These are phyloP conservation scores for Oryzias sinensis DNA, from an alignment of 2,797 vertebrate genomes.

Conservation along the genomic window DNA sequence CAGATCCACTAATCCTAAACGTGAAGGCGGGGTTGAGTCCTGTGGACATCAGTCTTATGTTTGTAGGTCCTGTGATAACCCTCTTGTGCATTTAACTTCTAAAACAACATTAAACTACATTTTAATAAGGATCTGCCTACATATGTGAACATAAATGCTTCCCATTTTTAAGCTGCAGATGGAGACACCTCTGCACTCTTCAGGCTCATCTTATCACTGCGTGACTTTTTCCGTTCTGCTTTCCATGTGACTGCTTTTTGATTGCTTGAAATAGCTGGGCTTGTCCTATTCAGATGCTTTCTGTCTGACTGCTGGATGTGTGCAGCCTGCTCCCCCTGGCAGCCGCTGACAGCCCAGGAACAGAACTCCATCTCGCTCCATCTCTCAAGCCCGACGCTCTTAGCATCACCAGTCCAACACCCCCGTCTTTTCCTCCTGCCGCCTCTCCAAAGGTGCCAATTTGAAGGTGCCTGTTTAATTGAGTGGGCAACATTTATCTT, in stretches of 20 bases:
- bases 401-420: conserved; percentile 37
- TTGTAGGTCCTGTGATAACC: too few relatives aligned
- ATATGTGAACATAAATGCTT: too few relatives aligned
- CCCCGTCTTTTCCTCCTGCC: conserved; percentile 15
- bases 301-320: conserved; percentile 39
- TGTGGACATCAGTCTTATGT: too few relatives aligned
- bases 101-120: too few relatives aligned
- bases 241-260: conserved; percentile 32
- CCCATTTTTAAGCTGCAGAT: conserved; percentile 1
- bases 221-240: conserved; percentile 1
- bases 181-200: conserved; percentile 39
- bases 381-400: conserved; percentile 45
- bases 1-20: too few relatives aligned
- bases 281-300: conserved; percentile 33
- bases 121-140: too few relatives aligned
- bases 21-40: too few relatives aligned
- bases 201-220: conserved; percentile 17
- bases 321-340: conserved; percentile 28
- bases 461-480: conserved; percentile 58
- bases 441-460: conserved; percentile 45
- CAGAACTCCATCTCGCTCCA: conserved; percentile 37
- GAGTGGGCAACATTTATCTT: conserved; percentile 56
- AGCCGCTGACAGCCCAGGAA: conserved; percentile 48
- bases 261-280: conserved; percentile 46
- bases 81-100: too few relatives aligned